Conservation (phyloP, 2,797 vertebrate genomes). For the Enteromius afrohamiltoni region DNA sequence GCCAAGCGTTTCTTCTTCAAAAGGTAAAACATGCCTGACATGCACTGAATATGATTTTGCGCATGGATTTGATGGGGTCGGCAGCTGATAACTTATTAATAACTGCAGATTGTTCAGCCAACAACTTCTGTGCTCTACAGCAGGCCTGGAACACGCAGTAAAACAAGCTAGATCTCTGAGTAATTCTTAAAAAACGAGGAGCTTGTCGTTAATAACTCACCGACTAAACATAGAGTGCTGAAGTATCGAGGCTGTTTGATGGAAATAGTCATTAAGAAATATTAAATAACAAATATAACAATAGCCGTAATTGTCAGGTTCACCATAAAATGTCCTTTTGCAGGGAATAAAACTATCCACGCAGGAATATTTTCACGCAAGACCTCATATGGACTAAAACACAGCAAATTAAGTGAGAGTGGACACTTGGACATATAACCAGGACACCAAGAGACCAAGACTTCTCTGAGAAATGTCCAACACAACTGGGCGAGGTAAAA, state of each 20-base stretch:
- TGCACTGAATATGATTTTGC: background rate
- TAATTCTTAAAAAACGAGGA: background rate
- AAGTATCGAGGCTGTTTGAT: background rate
- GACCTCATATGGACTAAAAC: slow-evolving; percentile 71
- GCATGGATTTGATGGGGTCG: background rate
- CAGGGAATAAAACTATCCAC: slow-evolving; percentile 70
- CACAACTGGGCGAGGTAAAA: slow-evolving; percentile 81
- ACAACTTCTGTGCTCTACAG: background rate
- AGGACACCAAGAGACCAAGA: slow-evolving; percentile 68
- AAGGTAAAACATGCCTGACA: slow-evolving; percentile 46
- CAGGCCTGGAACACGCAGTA: background rate
- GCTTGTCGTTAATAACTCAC: slow-evolving; percentile 9
- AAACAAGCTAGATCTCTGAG: background rate
- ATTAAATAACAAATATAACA: background rate
- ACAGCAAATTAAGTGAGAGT: slow-evolving; percentile 70
- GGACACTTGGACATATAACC: slow-evolving; percentile 70
- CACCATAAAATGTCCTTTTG: slow-evolving; percentile 69
- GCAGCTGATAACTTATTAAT: background rate
- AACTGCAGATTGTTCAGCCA: background rate
- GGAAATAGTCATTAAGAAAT: background rate
- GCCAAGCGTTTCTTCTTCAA: background rate
- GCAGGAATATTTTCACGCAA: slow-evolving; percentile 74
- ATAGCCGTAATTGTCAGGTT: slow-evolving; percentile 61
- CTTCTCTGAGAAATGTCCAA: slow-evolving; percentile 79
- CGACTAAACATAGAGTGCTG: background rate